Evolutionary conservation across 2,888 invertebrate species (phyloP).

Genomic region (Synergus gifuensis): DNA sequence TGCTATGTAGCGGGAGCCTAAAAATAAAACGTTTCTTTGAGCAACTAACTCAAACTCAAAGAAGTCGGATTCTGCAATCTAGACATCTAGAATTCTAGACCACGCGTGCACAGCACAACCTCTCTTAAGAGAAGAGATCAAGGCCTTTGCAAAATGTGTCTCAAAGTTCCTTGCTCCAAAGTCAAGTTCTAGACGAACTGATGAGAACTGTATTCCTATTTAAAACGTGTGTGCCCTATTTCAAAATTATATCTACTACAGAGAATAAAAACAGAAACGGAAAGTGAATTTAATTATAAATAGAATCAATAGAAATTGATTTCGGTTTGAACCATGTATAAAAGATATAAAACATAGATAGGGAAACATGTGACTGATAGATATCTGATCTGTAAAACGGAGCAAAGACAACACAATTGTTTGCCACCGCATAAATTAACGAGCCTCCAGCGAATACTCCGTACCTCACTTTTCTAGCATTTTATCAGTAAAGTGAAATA

Average conservation of each 20-base stretch:
- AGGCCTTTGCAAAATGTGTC: neutral
- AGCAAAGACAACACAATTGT: neutral
- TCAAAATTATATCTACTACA: too few relatives aligned
- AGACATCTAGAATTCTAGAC: neutral
- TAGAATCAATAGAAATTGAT: neutral
- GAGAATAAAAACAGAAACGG: too few relatives aligned
- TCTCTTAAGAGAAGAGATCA: neutral
- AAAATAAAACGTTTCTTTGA: neutral
- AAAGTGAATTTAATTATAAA: neutral
- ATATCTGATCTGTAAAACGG: neutral
- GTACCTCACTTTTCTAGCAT: neutral
- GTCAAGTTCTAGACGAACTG: neutral
- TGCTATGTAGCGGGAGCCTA: neutral
- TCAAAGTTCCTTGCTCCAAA: neutral
- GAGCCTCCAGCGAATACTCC: neutral
- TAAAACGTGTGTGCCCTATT: too few relatives aligned
- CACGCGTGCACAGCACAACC: neutral
- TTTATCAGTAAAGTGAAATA: neutral
- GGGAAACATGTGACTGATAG: neutral
- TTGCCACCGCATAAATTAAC: neutral
- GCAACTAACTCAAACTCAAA: neutral
- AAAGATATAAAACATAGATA: neutral
- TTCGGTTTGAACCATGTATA: too few relatives aligned
- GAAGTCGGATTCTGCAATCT: constrained; percentile 1
- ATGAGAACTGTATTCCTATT: too few relatives aligned